Evolutionary conservation across 2,797 vertebrate species (phyloP), one percentile per base, ranked within the genome.

Genomic region (Enteromius fasciolatus): DNA sequence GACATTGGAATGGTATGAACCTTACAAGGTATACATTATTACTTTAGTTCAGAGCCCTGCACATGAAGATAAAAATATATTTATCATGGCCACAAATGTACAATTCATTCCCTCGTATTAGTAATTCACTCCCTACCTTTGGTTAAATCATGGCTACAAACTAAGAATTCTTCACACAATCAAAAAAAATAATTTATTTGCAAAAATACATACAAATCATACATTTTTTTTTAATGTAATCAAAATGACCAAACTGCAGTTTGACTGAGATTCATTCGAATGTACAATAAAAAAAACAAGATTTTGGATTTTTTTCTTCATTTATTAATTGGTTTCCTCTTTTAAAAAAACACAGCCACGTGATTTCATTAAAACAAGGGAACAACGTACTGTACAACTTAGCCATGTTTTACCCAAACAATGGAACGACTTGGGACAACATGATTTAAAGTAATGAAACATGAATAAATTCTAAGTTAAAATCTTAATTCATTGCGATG

Each of bases 1-100:
- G 70, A 81, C 57, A 25, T 17, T 81, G 70, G 59, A 54, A 75
- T 54, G 7, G 61, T 23, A 52, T 20, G 11, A 61, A 63, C 5
- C 44, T 50, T 46, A 44, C 23, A 59, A 70, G 48, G n/a, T 68
- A 41, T 28, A 11, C 17, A 70, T 46, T 79, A 46, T 31, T 28
- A 69, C 23, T 70, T 54, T 5, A 52, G 31, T 52, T 33, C 28
- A 63, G 61, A 63, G 59, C 25, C 59, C 28, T 31, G 59, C 59
- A 31, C 59, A 31, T 15, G 25, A 12, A 1, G n/a, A 5, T 14
- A 15, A 61, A 61, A 3, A 28, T 28, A 15, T 61, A 31, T 61
- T 61, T 61, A 28, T 61, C 59, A 15, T 28, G 10, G 12, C 25
- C 25, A 7, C 25, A 31, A 17, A 63, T 63, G 3, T 28, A 15